These are phyloP conservation scores for Sardinella longiceps DNA, from an alignment of 2,797 vertebrate species.

Conservation along the genomic window DNA sequence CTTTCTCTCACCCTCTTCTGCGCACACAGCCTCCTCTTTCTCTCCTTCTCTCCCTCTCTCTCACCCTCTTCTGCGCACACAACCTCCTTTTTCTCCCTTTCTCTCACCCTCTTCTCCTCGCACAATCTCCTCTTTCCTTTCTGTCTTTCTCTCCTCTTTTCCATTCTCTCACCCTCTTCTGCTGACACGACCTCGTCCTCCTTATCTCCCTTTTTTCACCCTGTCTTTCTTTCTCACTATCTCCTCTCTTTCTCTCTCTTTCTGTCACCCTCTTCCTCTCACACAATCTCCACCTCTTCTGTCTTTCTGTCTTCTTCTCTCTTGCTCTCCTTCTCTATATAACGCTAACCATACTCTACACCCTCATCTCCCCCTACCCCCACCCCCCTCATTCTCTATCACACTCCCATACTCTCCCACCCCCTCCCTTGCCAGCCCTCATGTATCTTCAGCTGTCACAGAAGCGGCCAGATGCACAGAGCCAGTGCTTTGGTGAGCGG, in stretches of 20 bases:
- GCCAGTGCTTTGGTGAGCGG: background rate
- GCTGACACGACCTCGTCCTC: background rate
- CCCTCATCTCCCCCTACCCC: background rate
- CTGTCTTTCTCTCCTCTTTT: background rate
- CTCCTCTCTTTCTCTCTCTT: background rate
- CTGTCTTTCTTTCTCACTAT: too few relatives aligned
- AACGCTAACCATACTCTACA: too few relatives aligned
- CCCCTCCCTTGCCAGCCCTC: background rate
- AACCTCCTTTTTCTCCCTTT: background rate
- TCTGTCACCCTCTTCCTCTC: background rate
- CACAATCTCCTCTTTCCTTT: too few relatives aligned
- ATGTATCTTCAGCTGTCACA: background rate
- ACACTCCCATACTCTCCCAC: background rate
- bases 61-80: background rate
- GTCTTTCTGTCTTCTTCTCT: background rate
- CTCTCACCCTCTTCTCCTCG: background rate
- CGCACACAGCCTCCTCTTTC: background rate
- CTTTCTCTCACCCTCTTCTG: background rate
- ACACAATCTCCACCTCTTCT: too few relatives aligned
- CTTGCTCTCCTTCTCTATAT: background rate
- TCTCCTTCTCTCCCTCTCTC: background rate
- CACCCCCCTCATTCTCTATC: background rate
- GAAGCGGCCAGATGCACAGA: background rate
- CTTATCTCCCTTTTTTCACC: too few relatives aligned
- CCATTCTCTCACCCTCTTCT: background rate